Percentiles rank a stretch among this genome's conserved stretches.
phyloP scores from a whole-genome alignment of 2,888 invertebrate species.

The Steromphala cineraria region DNA sequence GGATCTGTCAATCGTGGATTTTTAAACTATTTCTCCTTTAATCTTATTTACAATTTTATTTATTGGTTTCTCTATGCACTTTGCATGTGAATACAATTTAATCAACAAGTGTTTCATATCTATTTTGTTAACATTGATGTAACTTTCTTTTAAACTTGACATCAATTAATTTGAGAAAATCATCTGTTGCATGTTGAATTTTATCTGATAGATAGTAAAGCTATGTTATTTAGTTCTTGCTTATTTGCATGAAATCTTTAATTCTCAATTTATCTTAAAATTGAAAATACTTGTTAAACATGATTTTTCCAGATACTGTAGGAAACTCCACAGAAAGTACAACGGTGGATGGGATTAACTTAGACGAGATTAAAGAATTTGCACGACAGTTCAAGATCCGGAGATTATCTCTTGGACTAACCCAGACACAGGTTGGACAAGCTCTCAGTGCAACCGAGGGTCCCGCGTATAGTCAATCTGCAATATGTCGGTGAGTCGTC shows the following conservation, averaged over 20 bases:
- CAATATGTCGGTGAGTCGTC: constrained; percentile 98
- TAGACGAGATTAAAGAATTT: constrained; percentile 98
- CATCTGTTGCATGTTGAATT: too few relatives aligned
- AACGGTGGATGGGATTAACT: constrained; percentile 95
- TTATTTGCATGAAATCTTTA: not conserved
- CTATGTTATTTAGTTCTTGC: not conserved
- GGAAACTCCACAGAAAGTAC: constrained; percentile 95
- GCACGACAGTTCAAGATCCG: constrained; percentile 97
- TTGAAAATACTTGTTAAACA: not conserved
- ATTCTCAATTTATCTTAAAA: not conserved
- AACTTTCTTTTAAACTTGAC: too few relatives aligned
- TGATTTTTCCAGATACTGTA: constrained; percentile 76
- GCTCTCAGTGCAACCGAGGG: constrained; percentile 97
- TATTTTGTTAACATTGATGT: too few relatives aligned
- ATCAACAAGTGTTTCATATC: too few relatives aligned
- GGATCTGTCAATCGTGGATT: too few relatives aligned
- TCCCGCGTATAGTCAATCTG: constrained; percentile 98
- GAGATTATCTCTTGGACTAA: constrained; percentile 92
- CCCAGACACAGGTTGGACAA: constrained; percentile 92
- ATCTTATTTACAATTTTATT: too few relatives aligned
- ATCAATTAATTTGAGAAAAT: too few relatives aligned
- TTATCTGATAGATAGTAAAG: too few relatives aligned
- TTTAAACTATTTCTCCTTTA: too few relatives aligned
- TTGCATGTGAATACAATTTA: too few relatives aligned
- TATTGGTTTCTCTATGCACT: too few relatives aligned